Evolutionary conservation across 2,888 invertebrate genomes (phyloP).

Genomic region (Axea sp.): DNA sequence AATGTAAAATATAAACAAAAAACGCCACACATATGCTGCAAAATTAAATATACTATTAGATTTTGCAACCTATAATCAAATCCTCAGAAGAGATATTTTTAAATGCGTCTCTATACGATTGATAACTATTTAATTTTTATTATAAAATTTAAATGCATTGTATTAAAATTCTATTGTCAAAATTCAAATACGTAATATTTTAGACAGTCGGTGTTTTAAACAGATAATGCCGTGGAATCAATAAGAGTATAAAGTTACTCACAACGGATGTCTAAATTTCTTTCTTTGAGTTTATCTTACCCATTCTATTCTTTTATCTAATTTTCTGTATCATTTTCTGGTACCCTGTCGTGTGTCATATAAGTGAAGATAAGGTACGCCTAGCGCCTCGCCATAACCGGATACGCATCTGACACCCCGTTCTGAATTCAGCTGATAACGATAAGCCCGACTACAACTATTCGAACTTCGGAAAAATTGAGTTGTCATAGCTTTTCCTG

Average conservation of each 20-base stretch:
- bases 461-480: constrained; percentile 4
- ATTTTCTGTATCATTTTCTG: constrained; percentile 48
- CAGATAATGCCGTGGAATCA: constrained; percentile 17
- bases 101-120: no score
- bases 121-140: no score
- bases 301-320: constrained; percentile 51
- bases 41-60: no score
- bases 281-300: constrained; percentile 39
- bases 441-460: constrained; percentile 36
- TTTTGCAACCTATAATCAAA: no score
- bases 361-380: constrained; percentile 48
- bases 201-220: no score
- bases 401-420: constrained; percentile 59
- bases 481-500: no score
- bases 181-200: no score
- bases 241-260: constrained; percentile 33
- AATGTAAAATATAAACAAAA: no score
- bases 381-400: constrained; percentile 43
- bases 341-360: constrained; percentile 41
- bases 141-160: no score
- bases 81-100: no score
- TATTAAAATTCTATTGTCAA: no score
- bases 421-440: constrained; percentile 44
- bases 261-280: constrained; percentile 29
- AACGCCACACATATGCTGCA: no score